Conservation (phyloP, 2,797 vertebrate genomes). For the Pangasius djambal region DNA sequence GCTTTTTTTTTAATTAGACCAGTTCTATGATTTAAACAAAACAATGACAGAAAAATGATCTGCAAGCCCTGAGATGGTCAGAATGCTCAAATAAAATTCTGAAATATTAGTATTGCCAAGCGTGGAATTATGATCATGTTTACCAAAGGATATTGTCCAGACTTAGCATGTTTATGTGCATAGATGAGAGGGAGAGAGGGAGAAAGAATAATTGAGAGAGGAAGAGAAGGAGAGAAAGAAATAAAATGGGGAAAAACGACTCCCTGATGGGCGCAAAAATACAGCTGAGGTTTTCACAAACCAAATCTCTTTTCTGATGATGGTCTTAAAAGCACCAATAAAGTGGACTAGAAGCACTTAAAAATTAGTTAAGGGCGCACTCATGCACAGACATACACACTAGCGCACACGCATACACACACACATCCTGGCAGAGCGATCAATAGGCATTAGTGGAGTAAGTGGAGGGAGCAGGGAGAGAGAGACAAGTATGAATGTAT, state of each 20-base stretch:
- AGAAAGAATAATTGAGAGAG: neutral
- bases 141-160: neutral
- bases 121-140: neutral
- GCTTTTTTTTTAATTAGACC: neutral
- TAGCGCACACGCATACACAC: constrained; percentile 42
- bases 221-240: constrained; percentile 25
- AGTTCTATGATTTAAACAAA: neutral
- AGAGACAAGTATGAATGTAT: constrained; percentile 30
- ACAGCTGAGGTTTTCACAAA: constrained; percentile 57
- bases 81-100: neutral
- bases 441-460: constrained; percentile 78
- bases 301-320: constrained; percentile 60
- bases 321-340: constrained; percentile 75
- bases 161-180: constrained; percentile 1
- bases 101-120: neutral
- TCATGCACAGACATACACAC: constrained; percentile 62
- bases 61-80: neutral
- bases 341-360: constrained; percentile 75
- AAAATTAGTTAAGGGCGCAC: constrained; percentile 75
- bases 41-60: neutral
- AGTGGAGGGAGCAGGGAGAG: constrained; percentile 49
- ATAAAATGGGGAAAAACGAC: constrained; percentile 44
- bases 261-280: constrained; percentile 62
- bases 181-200: neutral
- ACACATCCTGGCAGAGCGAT: constrained; percentile 70